Percentiles rank a stretch among this genome's conserved stretches.
phyloP scores from a whole-genome alignment of 2,797 vertebrate species.

The Lagocephalus sceleratus region DNA sequence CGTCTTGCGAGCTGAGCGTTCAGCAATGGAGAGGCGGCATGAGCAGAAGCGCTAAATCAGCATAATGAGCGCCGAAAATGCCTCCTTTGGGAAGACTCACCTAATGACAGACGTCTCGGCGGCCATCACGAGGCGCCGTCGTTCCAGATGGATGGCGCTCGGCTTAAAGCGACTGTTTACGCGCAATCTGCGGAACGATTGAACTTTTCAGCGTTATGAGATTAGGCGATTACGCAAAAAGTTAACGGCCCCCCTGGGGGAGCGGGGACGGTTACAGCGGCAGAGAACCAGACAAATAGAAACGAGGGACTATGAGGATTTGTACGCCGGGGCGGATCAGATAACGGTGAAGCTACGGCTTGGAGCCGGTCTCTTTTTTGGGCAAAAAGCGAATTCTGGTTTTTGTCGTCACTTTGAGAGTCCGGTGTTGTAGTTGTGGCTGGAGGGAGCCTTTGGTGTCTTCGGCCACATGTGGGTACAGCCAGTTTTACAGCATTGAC shows the following conservation, averaged over 20 bases:
- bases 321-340: slow-evolving; percentile 16
- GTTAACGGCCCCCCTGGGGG: slow-evolving; percentile 40
- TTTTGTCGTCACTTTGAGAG: no score
- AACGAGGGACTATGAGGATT: slow-evolving; percentile 20
- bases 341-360: slow-evolving; percentile 9
- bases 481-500: no score
- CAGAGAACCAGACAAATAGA: slow-evolving; percentile 30
- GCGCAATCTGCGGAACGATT: slow-evolving; percentile 23
- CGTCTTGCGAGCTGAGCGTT: slow-evolving; percentile 34
- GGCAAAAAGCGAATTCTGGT: no score
- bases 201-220: slow-evolving; percentile 47
- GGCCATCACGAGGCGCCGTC: slow-evolving; percentile 27
- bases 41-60: slow-evolving; percentile 40
- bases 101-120: slow-evolving; percentile 42
- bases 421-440: no score
- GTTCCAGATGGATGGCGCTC: slow-evolving; percentile 43
- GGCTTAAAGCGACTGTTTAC: slow-evolving; percentile 42
- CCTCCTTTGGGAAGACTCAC: slow-evolving; percentile 42
- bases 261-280: slow-evolving; percentile 17
- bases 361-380: neutral
- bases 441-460: no score
- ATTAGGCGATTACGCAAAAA: slow-evolving; percentile 49
- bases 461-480: no score
- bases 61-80: slow-evolving; percentile 43
- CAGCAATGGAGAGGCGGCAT: slow-evolving; percentile 12